Percentiles rank a stretch among this genome's conserved stretches.
Evolutionary conservation across 2,888 invertebrate genomes (phyloP).

Genomic region (Cantharis nigra): DNA sequence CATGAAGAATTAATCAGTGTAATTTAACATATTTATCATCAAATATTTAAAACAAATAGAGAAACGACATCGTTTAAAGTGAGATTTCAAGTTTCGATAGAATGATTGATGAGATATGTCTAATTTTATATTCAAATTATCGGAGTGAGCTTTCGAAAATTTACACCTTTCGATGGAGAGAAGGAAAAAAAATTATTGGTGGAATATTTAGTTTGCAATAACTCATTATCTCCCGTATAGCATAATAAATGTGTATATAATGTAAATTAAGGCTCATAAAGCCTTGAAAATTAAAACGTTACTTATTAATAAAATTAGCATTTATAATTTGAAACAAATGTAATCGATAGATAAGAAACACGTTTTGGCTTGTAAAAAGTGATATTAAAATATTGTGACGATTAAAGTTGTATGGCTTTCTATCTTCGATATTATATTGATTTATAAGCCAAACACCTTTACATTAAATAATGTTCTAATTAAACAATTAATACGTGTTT

Average conservation of each 20-base stretch:
- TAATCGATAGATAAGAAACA: conserved; percentile 4
- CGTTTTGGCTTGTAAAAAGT: conserved; percentile 1
- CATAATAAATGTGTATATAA: background rate
- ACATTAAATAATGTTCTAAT: conserved; percentile 15
- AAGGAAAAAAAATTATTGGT: background rate
- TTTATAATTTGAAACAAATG: conserved; percentile 8
- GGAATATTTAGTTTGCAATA: background rate
- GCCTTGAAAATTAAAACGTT: conserved; percentile 8
- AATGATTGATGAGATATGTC: background rate
- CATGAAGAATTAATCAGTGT: conserved; percentile 54
- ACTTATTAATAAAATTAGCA: conserved; percentile 10
- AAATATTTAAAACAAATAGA: background rate
- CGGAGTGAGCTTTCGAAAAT: background rate
- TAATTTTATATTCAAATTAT: background rate
- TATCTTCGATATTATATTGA: background rate
- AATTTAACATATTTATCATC: conserved; percentile 7
- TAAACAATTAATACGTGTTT: conserved; percentile 12
- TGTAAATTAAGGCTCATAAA: background rate
- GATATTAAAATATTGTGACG: conserved; percentile 6
- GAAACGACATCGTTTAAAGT: background rate
- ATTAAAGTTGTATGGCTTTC: background rate
- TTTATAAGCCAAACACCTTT: conserved; percentile 5
- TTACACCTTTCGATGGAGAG: background rate
- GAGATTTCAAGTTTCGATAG: background rate
- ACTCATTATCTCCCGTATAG: background rate